Evolutionary conservation across 1,140 invertebrate genomes (phyloP).

Genomic region (Diprion similis): DNA sequence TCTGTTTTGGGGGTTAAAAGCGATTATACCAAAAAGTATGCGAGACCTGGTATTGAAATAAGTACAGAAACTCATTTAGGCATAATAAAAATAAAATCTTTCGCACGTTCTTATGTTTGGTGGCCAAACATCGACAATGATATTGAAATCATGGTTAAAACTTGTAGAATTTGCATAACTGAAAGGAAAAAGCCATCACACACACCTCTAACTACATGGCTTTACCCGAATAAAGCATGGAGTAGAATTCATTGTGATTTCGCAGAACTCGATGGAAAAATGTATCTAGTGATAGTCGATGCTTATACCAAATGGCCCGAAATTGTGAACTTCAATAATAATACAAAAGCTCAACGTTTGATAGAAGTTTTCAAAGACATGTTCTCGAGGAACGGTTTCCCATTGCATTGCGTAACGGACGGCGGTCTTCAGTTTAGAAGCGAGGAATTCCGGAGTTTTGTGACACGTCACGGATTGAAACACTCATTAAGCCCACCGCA

Average conservation of each 20-base stretch:
- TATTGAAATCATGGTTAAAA: slow-evolving; percentile 41
- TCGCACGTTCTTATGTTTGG: slow-evolving; percentile 52
- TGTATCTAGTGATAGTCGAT: slow-evolving; percentile 23
- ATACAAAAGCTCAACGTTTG: slow-evolving; percentile 6
- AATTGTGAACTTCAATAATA: slow-evolving; percentile 13
- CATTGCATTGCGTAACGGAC: slow-evolving; percentile 31
- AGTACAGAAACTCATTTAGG: slow-evolving; percentile 55
- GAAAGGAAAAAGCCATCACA: slow-evolving; percentile 11
- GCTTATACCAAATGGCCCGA: slow-evolving; percentile 27
- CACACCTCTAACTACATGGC: slow-evolving; percentile 11
- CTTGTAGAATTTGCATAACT: slow-evolving; percentile 38
- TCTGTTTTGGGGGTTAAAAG: slow-evolving; percentile 38
- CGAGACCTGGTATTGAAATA: slow-evolving; percentile 35
- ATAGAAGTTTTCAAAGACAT: slow-evolving; percentile 11
- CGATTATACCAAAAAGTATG: slow-evolving; percentile 40
- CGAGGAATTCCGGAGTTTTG: slow-evolving; percentile 32
- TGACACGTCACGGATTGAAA: slow-evolving; percentile 34
- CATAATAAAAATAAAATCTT: slow-evolving; percentile 53
- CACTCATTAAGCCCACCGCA: slow-evolving; percentile 33
- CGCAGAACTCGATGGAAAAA: slow-evolving; percentile 18
- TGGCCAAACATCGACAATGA: slow-evolving; percentile 56
- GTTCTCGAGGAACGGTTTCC: slow-evolving; percentile 17
- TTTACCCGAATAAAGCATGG: slow-evolving; percentile 7
- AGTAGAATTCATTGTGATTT: slow-evolving; percentile 20
- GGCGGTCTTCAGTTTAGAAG: slow-evolving; percentile 32